Conservation (phyloP, 2,797 vertebrate species). For the Petrocephalus sullivani region DNA sequence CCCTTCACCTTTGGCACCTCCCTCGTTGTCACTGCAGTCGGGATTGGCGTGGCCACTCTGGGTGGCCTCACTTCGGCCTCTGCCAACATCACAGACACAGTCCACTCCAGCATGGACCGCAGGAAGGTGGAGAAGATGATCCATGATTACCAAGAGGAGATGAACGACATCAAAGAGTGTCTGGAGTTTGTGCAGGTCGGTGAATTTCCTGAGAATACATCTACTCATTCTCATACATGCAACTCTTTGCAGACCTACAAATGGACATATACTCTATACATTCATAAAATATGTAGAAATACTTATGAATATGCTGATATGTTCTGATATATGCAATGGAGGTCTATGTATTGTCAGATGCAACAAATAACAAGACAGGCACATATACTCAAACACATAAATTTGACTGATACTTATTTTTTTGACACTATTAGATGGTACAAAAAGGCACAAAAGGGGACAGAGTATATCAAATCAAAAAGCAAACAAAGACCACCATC, state of each 20-base stretch:
- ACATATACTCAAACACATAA: neutral
- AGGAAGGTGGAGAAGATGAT: constrained; percentile 68
- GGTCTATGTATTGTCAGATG: neutral
- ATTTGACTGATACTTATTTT: neutral
- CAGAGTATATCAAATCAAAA: too few species aligned
- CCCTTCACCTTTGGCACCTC: constrained; percentile 65
- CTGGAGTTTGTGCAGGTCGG: constrained; percentile 63
- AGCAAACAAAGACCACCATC: too few species aligned
- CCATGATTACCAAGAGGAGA: constrained; percentile 59
- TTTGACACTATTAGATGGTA: neutral
- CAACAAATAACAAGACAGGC: neutral
- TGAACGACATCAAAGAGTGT: constrained; percentile 63
- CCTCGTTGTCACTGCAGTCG: constrained; percentile 65
- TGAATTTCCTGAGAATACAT: neutral
- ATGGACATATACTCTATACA: neutral
- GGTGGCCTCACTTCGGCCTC: constrained; percentile 62
- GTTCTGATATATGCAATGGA: neutral
- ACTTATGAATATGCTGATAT: neutral
- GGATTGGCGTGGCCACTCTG: constrained; percentile 61
- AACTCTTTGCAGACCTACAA: neutral
- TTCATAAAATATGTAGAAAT: neutral
- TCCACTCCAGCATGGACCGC: constrained; percentile 63
- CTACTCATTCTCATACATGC: neutral
- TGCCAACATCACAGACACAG: constrained; percentile 64
- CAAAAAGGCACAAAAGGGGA: too few species aligned